Evolutionary conservation across 1,140 invertebrate species (phyloP).

Genomic region (Ladona fulva): DNA sequence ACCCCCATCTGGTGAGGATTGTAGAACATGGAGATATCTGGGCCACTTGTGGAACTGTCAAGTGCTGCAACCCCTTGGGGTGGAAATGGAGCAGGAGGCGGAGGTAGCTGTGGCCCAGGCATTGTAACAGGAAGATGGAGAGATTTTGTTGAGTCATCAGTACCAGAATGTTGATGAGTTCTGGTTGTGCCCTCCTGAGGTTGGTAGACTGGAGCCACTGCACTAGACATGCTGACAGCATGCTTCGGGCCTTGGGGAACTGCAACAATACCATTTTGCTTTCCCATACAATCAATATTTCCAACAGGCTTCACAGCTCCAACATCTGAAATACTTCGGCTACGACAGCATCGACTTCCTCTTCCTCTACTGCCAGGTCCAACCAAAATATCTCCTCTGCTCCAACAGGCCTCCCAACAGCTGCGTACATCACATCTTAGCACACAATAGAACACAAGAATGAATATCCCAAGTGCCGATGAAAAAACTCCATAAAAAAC

Average conservation of each 20-base stretch:
- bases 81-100: background rate
- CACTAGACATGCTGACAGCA: constrained; percentile 36
- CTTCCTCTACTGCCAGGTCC: constrained; percentile 34
- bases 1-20: constrained; percentile 88
- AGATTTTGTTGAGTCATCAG: constrained; percentile 28
- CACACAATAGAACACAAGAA: constrained; percentile 76
- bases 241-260: constrained; percentile 28
- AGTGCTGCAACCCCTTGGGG: background rate
- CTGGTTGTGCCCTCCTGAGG: constrained; percentile 27
- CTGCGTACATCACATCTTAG: constrained; percentile 69
- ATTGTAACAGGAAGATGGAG: constrained; percentile 26
- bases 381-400: constrained; percentile 44
- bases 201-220: constrained; percentile 34
- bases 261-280: constrained; percentile 33
- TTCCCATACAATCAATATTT: constrained; percentile 33
- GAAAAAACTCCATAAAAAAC: constrained; percentile 62
- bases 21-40: constrained; percentile 56
- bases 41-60: background rate
- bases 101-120: background rate
- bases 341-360: constrained; percentile 51
- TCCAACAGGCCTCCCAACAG: constrained; percentile 50
- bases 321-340: constrained; percentile 54
- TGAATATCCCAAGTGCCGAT: constrained; percentile 66
- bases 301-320: constrained; percentile 38
- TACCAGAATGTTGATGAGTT: constrained; percentile 31